Conservation (phyloP, 2,113 vertebrate species). For the Strix aluco region DNA sequence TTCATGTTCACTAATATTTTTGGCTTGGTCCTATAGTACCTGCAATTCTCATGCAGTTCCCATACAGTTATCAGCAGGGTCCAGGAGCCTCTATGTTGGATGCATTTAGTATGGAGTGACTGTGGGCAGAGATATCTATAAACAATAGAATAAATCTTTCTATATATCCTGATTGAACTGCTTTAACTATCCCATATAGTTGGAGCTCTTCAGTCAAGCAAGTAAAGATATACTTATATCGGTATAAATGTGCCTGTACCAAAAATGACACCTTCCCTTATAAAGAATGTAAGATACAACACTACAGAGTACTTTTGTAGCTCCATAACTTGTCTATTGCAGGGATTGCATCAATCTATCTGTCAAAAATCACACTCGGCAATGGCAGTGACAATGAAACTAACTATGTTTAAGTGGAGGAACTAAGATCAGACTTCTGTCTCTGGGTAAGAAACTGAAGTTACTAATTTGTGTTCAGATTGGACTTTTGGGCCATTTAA, state of each 20-base stretch:
- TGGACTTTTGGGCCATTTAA: not conserved
- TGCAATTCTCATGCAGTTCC: not conserved
- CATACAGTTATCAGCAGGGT: not conserved
- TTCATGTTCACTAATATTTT: not conserved
- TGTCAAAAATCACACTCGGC: not conserved
- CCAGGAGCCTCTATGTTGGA: not conserved
- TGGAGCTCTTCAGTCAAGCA: not conserved
- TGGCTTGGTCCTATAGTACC: not conserved
- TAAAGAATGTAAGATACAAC: not conserved
- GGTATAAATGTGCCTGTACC: not conserved
- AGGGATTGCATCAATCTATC: not conserved
- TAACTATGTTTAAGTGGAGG: not conserved
- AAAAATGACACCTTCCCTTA: not conserved
- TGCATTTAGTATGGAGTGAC: not conserved
- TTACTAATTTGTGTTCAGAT: not conserved
- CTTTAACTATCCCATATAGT: not conserved
- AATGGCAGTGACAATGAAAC: no score
- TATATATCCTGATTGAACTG: not conserved
- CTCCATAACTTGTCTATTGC: not conserved
- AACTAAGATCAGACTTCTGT: not conserved
- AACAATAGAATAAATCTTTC: not conserved
- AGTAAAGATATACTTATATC: not conserved
- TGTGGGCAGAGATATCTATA: not conserved
- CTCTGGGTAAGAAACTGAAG: not conserved
- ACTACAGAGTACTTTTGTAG: not conserved